Base-by-base conservation (phyloP, 2,113 vertebrate genomes). In the Cebus imitator region DNA sequence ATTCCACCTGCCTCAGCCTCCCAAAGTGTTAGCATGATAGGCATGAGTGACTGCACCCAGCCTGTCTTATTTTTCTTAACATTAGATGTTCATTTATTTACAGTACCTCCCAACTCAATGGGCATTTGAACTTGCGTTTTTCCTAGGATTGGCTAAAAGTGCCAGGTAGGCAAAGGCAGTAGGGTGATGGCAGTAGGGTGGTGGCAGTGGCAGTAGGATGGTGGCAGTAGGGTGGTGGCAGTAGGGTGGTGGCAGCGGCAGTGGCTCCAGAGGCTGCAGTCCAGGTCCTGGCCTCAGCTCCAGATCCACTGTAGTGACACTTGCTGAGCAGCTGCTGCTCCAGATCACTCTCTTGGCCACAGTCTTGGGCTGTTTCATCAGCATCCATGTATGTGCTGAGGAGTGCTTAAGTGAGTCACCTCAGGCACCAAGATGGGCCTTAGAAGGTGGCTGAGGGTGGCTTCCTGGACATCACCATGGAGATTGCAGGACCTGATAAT, bases 381-480 rank as follows among this genome's bases (percentile, higher is more conserved):
- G 99, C 99, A 99, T 99, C 98, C 99, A 99, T 98, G 99, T 99
- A 96, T 99, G 99, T 97, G 99, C 99, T 7, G 99, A 99, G 94
- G 99, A 99, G 97, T 99, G 99, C 97, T 99, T 99, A 99, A 99
- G 99, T 99, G 99, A 98, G 99, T 99, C 96, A 99, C 99, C 98
- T 99, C 99, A 91, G 99, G 99, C 97, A 99, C 99, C 58, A 99
- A 99, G 98, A 99, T 99, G 99, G 99, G 99, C 98, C 99, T 99
- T 99, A 95, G 99, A 99, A 14, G 98, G 99, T 99, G 99, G 99
- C 43, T 99, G 99, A 99, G 13, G 98, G 99, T 99, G 99, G 99
- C 43, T 99, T 99, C 98, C 98, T 99, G 95, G 99, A 99, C 98
- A 99, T 99, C 98, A 99, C 99, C 94, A 99, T 99, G 66, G 99